These are phyloP conservation scores for Cephus runcator DNA, from an alignment of 2,888 invertebrate species.

Conservation along the genomic window DNA sequence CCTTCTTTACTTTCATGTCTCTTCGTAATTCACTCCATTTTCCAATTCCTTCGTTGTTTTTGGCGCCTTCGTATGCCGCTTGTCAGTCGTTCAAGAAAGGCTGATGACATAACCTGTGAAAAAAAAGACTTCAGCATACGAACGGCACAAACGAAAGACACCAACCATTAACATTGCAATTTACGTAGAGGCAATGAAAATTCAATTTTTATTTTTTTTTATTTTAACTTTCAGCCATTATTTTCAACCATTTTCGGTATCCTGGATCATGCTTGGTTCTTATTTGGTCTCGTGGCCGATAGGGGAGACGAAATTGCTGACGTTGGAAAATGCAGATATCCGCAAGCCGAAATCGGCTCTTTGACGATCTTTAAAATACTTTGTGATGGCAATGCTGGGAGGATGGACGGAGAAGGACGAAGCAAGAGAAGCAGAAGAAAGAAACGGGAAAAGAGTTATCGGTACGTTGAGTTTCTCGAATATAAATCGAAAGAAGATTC, in stretches of 20 bases:
- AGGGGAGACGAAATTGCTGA: not conserved
- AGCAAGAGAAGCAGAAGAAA: not conserved
- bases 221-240: not conserved
- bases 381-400: not conserved
- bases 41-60: not conserved
- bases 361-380: not conserved
- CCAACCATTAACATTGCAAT: not conserved
- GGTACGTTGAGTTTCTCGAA: conserved; percentile 51
- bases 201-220: not conserved
- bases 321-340: not conserved
- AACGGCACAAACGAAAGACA: not conserved
- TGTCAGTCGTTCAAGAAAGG: not conserved
- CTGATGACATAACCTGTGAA: not conserved
- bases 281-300: not conserved
- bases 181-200: not conserved
- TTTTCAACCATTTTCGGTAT: not conserved
- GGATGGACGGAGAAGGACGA: not conserved
- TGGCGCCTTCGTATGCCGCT: not conserved
- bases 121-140: not conserved
- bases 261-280: not conserved
- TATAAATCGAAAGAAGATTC: conserved; percentile 49
- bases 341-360: not conserved
- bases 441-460: conserved; percentile 39
- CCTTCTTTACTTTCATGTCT: not conserved
- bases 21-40: not conserved